These are phyloP conservation scores for Plusia festucae DNA, from an alignment of 2,888 invertebrate genomes.

Conservation along the genomic window DNA sequence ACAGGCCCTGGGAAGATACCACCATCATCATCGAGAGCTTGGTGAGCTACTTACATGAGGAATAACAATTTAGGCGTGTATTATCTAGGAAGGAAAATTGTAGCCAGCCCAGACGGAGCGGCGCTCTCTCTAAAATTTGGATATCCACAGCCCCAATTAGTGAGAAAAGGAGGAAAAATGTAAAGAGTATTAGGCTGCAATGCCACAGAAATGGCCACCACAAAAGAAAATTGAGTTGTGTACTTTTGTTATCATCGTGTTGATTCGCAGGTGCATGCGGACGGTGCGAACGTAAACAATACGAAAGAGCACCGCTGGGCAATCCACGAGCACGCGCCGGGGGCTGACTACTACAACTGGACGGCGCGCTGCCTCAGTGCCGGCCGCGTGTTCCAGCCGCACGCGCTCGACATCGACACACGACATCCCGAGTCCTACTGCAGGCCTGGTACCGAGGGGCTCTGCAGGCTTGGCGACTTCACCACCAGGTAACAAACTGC, in stretches of 20 bases:
- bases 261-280: slow-evolving; percentile 92
- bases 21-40: slow-evolving; percentile 94
- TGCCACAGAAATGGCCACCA: too few species aligned
- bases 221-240: too few species aligned
- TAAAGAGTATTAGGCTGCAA: too few species aligned
- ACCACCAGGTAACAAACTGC: slow-evolving; percentile 85
- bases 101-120: too few species aligned
- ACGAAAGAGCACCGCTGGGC: slow-evolving; percentile 95
- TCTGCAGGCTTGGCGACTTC: slow-evolving; percentile 94
- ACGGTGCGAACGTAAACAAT: slow-evolving; percentile 94
- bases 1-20: slow-evolving; percentile 95
- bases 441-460: slow-evolving; percentile 86
- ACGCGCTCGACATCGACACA: slow-evolving; percentile 91
- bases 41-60: slow-evolving; percentile 63
- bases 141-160: too few species aligned
- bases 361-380: slow-evolving; percentile 94
- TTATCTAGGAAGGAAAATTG: too few species aligned
- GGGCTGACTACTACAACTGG: slow-evolving; percentile 97
- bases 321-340: slow-evolving; percentile 93
- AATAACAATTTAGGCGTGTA: too few species aligned
- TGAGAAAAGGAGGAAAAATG: too few species aligned
- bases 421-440: slow-evolving; percentile 90
- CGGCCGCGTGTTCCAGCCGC: slow-evolving; percentile 93
- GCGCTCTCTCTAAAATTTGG: too few species aligned
- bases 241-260: too few species aligned